A percentile compares a stretch with the other conserved stretches of the same genome.
Evolutionary conservation across 2,797 vertebrate genomes (phyloP).

Genomic region (Pseudochaenichthys georgianus): DNA sequence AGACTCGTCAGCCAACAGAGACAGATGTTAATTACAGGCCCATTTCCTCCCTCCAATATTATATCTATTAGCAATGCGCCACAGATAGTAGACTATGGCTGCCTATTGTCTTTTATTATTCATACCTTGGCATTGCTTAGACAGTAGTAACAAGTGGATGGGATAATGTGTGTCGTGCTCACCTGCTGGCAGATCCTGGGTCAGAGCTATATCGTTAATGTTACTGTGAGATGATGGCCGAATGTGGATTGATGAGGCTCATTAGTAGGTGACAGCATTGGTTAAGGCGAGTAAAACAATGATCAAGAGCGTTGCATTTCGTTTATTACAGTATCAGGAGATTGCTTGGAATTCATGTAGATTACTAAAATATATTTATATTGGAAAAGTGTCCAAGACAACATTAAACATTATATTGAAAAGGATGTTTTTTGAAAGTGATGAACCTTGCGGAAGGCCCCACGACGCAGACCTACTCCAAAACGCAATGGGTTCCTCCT

Average conservation of each 20-base stretch:
- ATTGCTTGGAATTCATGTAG: slow-evolving; percentile 27
- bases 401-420: neutral
- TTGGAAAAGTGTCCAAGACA: slow-evolving; percentile 1
- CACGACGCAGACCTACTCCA: too few relatives aligned
- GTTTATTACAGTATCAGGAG: slow-evolving; percentile 32
- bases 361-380: slow-evolving; percentile 8
- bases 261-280: slow-evolving; percentile 48
- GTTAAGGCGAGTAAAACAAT: slow-evolving; percentile 39
- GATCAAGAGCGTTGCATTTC: slow-evolving; percentile 31
- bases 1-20: slow-evolving; percentile 64
- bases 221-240: slow-evolving; percentile 49
- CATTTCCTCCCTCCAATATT: slow-evolving; percentile 68
- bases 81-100: slow-evolving; percentile 37
- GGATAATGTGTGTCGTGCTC: slow-evolving; percentile 39
- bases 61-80: slow-evolving; percentile 60
- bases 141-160: slow-evolving; percentile 19
- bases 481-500: too few relatives aligned
- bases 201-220: slow-evolving; percentile 53
- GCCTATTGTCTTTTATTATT: slow-evolving; percentile 52
- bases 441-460: too few relatives aligned
- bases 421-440: slow-evolving; percentile 1
- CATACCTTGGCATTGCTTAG: slow-evolving; percentile 48
- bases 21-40: slow-evolving; percentile 79
- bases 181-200: slow-evolving; percentile 52
- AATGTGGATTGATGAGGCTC: slow-evolving; percentile 58